Percentiles rank a stretch among this genome's conserved stretches.
phyloP scores from a whole-genome alignment of 2,113 vertebrate species.

The Petroica traversi region DNA sequence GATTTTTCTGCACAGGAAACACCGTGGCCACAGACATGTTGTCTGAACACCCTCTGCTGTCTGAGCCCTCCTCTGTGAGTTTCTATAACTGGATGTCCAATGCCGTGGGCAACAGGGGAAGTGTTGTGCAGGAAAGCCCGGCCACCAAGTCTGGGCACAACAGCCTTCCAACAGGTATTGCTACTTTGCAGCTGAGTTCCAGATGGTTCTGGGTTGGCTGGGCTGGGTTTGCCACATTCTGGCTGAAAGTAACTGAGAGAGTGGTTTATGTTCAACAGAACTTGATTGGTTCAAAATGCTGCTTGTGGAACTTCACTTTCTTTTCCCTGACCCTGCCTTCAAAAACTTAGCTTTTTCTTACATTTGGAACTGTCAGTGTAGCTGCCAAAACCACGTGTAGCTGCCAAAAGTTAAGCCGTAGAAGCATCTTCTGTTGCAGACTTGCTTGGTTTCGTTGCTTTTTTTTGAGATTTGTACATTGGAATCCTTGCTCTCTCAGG shows the following conservation, averaged over 20 bases:
- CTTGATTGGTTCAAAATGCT: neutral
- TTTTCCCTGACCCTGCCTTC: neutral
- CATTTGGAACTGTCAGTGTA: neutral
- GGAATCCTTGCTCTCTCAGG: neutral
- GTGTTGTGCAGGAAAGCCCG: conserved; percentile 84
- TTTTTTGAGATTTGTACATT: neutral
- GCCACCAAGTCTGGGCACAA: conserved; percentile 87
- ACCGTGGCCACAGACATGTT: conserved; percentile 87
- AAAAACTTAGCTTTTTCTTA: neutral
- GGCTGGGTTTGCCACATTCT: neutral
- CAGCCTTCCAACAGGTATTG: conserved; percentile 90
- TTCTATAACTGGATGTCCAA: conserved; percentile 99
- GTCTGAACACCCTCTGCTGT: conserved; percentile 92
- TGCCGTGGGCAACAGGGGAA: conserved; percentile 91
- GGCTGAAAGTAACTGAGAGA: neutral
- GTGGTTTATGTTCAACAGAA: neutral
- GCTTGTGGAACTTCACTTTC: neutral
- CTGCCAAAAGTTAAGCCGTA: neutral
- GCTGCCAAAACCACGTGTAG: neutral
- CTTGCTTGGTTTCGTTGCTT: neutral
- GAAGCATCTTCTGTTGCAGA: neutral
- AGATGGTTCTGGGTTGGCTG: neutral
- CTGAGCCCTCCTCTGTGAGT: conserved; percentile 93
- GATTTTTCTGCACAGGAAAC: conserved; percentile 75
- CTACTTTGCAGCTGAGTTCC: neutral